Evolutionary conservation across 2,888 invertebrate species (phyloP).

Genomic region (Drosophila yooni): DNA sequence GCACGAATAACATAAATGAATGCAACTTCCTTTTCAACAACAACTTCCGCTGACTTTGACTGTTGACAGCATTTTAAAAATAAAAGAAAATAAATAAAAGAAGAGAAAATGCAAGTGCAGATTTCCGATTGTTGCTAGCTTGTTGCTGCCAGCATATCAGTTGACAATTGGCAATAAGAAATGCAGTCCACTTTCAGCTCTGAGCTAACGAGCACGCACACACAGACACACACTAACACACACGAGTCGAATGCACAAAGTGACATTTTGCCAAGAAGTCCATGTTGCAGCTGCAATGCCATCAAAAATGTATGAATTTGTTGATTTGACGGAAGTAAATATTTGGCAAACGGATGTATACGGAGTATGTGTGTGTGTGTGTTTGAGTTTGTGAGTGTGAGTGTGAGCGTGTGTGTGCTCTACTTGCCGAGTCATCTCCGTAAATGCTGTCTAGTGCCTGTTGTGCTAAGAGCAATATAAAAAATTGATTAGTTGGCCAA

Average conservation of each 20-base stretch:
- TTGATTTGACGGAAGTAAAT: conserved; percentile 77
- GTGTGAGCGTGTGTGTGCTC: conserved; percentile 18
- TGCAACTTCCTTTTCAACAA: conserved; percentile 49
- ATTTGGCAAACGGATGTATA: conserved; percentile 66
- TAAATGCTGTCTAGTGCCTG: conserved; percentile 19
- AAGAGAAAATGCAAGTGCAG: conserved; percentile 46
- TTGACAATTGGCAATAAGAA: conserved; percentile 66
- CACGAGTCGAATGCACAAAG: conserved; percentile 28
- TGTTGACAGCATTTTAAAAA: conserved; percentile 12
- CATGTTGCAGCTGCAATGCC: conserved; percentile 43
- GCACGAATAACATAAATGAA: conserved; percentile 57
- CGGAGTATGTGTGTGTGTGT: not conserved
- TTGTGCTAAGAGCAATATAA: conserved; percentile 36
- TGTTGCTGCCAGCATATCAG: conserved; percentile 61
- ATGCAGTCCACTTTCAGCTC: conserved; percentile 55
- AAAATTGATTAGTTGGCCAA: conserved; percentile 54
- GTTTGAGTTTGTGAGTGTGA: not conserved
- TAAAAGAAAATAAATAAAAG: not conserved
- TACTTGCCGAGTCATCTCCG: conserved; percentile 24
- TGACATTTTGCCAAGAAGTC: conserved; percentile 30
- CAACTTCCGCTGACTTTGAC: conserved; percentile 47
- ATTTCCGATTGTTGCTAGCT: conserved; percentile 63
- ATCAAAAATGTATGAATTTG: conserved; percentile 75
- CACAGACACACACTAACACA: conserved; percentile 1
- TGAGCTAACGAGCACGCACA: conserved; percentile 30